Base-by-base conservation (phyloP, 2,888 invertebrate genomes). In the Drosophila acutilabella region DNA sequence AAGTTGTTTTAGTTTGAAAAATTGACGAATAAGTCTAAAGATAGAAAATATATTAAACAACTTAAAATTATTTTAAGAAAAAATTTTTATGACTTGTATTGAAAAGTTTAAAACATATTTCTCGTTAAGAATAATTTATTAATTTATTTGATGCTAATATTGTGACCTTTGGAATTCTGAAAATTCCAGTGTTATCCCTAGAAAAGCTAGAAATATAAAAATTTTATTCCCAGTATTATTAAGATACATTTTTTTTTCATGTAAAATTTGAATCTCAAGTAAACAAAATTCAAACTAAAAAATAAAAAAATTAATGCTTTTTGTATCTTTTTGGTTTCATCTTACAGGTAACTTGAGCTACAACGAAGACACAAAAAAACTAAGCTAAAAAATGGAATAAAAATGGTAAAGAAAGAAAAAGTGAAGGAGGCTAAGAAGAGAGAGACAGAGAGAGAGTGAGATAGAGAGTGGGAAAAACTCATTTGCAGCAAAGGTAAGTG, bases 401-500 rank as follows among this genome's bases (percentile, higher is more conserved):
- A 26, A 53, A 30, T 20, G 41, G 11, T 36, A 23, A 26, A 48
- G 41, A 14, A 30, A 30, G 30, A 30, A 30, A 30, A 30, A 30
- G 30, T 30, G 30, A 30, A 30, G 30, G 2, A 30, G 30, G 30
- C 30, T 30, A 30, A 8, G 36, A n/a, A 16, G 36, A 23, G 36
- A 7, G n/a, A 33, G 18, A 47, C 47, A 47, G 54, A 52, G 36
- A n/a, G 13, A 13, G 11, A 41, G 40, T 13, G 2, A 26, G 13
- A 11, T 6, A 26, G 16, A 50, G 45, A 42, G 54, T 33, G 41
- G 48, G 23, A 41, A 20, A 59, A 75, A 62, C 36, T 44, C 70
- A 70, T 56, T 74, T 70, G 59, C 58, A 45, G 56, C 30, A 38
- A 60, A 75, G 74, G 72, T 76, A 75, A 76, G 76, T 76, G 64